phyloP scores from a whole-genome alignment of 1,140 invertebrate species.

The Penaeus japonicus region DNA sequence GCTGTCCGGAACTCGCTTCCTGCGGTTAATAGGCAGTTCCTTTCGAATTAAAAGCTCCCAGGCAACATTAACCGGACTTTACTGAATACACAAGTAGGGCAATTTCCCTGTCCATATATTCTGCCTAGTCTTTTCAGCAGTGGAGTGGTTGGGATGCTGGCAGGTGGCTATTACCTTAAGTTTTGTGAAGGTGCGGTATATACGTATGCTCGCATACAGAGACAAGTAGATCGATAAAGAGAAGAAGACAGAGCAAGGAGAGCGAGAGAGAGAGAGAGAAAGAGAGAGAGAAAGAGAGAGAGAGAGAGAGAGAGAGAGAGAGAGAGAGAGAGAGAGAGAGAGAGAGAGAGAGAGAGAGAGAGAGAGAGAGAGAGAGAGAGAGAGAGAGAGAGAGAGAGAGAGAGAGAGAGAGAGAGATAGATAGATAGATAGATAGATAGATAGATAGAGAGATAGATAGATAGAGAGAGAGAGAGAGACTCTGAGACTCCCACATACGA shows the following conservation, averaged over 20 bases:
- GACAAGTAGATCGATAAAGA: neutral
- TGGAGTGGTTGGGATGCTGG: too few species aligned
- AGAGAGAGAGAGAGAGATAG: neutral
- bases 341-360: too few species aligned
- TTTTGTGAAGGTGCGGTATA: neutral
- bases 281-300: slow-evolving; percentile 8
- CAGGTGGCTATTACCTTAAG: too few species aligned
- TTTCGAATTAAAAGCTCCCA: slow-evolving; percentile 19
- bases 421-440: neutral
- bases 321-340: too few species aligned
- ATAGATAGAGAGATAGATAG: neutral
- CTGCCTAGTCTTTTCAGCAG: too few species aligned
- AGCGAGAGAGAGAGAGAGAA: slow-evolving; percentile 18
- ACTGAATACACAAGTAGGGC: neutral
- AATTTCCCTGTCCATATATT: neutral
- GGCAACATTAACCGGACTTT: slow-evolving; percentile 11
- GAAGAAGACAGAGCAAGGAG: neutral
- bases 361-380: neutral
- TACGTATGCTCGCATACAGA: neutral
- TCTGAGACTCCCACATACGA: too few species aligned
- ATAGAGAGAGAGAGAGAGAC: neutral
- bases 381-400: too few species aligned
- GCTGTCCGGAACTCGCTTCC: slow-evolving; percentile 10
- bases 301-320: neutral
- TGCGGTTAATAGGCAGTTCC: slow-evolving; percentile 21